These are phyloP conservation scores for Poeciliopsis gracilis DNA, from an alignment of 2,797 vertebrate species.

Conservation along the genomic window DNA sequence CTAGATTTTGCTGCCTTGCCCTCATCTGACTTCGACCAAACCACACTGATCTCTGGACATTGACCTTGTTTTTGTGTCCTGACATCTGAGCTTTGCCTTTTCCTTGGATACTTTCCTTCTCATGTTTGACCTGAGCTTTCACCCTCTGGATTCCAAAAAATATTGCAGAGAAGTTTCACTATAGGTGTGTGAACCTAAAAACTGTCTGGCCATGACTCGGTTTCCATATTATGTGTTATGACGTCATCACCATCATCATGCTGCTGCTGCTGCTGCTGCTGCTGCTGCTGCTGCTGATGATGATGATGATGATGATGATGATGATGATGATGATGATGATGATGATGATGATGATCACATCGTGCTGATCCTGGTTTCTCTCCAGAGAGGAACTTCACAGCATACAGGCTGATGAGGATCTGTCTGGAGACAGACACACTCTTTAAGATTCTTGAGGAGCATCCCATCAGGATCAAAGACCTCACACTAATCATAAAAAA, in stretches of 20 bases:
- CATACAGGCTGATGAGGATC: background rate
- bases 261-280: too few relatives aligned
- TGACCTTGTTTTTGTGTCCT: background rate
- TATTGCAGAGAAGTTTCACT: background rate
- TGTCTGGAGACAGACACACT: background rate
- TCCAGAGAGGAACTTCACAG: background rate
- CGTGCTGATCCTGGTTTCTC: background rate
- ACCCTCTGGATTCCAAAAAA: background rate
- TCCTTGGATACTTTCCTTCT: background rate
- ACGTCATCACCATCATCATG: background rate
- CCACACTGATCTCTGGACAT: background rate
- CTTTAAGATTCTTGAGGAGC: background rate
- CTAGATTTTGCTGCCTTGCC: background rate
- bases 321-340: too few relatives aligned
- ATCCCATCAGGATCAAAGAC: background rate
- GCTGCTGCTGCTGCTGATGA: too few relatives aligned
- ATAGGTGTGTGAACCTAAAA: background rate
- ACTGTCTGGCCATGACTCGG: background rate
- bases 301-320: too few relatives aligned
- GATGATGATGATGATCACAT: too few relatives aligned
- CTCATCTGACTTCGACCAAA: background rate
- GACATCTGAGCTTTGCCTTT: background rate
- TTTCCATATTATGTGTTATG: background rate
- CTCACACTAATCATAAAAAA: background rate
- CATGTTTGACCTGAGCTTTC: background rate